These are phyloP conservation scores for Labia minor DNA, from an alignment of 2,888 invertebrate genomes.

Conservation along the genomic window DNA sequence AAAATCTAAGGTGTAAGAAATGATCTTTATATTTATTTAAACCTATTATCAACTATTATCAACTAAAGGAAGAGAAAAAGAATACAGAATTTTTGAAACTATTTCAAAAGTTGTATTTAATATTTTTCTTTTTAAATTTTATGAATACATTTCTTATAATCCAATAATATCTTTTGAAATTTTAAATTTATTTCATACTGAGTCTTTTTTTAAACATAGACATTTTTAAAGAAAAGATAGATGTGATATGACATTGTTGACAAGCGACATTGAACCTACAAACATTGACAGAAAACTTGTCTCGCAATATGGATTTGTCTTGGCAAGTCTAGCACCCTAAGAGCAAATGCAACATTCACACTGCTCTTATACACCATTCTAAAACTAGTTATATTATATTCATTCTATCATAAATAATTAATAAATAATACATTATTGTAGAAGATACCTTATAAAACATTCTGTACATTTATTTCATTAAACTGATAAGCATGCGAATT, in stretches of 20 bases:
- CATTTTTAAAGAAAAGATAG: neutral
- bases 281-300: conserved; percentile 3
- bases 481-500: neutral
- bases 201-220: neutral
- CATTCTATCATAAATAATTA: neutral
- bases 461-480: neutral
- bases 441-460: neutral
- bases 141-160: too few species aligned
- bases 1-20: too few species aligned
- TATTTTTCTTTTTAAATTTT: too few species aligned
- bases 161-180: neutral
- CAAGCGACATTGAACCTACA: conserved; percentile 7
- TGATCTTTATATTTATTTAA: too few species aligned
- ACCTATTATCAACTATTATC: too few species aligned
- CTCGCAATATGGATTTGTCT: neutral
- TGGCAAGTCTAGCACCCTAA: conserved; percentile 13
- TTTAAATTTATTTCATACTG: neutral
- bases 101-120: too few species aligned
- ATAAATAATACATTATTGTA: conserved; percentile 7
- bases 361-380: conserved; percentile 1
- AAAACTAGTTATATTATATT: neutral
- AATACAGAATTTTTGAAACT: too few species aligned
- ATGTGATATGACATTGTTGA: neutral
- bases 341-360: conserved; percentile 4
- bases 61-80: too few species aligned